Base-by-base conservation (phyloP, 1,140 invertebrate species). In the Radopholus similis region DNA sequence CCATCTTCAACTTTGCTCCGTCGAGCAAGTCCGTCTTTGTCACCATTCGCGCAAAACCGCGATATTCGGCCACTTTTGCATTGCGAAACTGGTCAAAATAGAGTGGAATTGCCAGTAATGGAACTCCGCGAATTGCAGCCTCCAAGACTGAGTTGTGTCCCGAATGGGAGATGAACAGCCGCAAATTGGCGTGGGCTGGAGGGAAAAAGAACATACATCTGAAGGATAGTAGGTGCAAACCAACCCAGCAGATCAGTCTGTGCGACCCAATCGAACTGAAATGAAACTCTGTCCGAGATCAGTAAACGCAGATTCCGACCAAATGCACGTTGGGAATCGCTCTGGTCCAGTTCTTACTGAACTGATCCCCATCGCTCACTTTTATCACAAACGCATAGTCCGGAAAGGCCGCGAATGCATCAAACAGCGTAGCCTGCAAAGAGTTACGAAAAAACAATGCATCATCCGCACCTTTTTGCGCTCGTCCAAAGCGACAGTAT, bases 151-250 rank as follows among this genome's bases (percentile, higher is more conserved):
- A 55, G 49, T 79, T 79, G 57, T 74, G 68, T 26, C 76, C 76
- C 30, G 64, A 59, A 60, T 78, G 76, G 21, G 71, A 66, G 11
- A 78, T 72, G 53, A 78, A 79, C 38, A 78, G 54, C 18, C 69
- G 60, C 13, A 64, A 13, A 9, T 55, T 53, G 18, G 73, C 64
- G 56, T 75, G 74, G 11, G 58, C 73, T 70, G 35, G 59, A 30
- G 28, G 34, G 18, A 32, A 64, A n/a, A 51, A 68, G 8, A 28
- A 51, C 13, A 71, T 28, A 44, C 49, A 21, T 9, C 21, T 71
- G 3, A 74, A 26, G 9, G 32, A n/a, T n/a, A n/a, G n/a, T n/a
- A n/a, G n/a, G n/a, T n/a, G n/a, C 40, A n/a, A 32, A 54, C 34
- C 26, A 40, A 74, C 62, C 70, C 21, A 74, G 34, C 11, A 75